Evolutionary conservation across 2,113 vertebrate species (phyloP), one percentile per base, ranked within the genome.

Genomic region (Plecturocebus donacophilus): DNA sequence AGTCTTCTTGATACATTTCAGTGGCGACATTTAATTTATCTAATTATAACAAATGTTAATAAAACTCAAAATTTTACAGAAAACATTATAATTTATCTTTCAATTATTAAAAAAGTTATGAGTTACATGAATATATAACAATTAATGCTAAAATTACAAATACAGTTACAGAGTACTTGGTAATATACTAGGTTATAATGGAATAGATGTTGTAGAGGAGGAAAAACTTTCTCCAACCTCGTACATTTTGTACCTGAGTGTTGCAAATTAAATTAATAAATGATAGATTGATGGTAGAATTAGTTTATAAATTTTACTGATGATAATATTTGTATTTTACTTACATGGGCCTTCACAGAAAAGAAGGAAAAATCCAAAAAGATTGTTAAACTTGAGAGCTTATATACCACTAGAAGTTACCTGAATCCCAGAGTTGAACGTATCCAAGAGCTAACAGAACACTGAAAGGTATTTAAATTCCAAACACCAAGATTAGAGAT

Each of bases 11-110:
- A 80, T 87, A 86, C n/a, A 88, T 96, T 92, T 94, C 81, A 95
- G 88, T 84, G 19, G 21, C 91, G 52, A 54, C n/a, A 84, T 96
- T n/a, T 81, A 97, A 77, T 95, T 96, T 80, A 68, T 85, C 92
- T 91, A 97, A 98, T 96, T 42, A 92, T 52, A 91, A 92, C 86
- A 98, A 98, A 96, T 81, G 87, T 56, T 97, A 47, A 68, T 54
- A 58, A 38, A 25, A 87, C 47, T 97, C 35, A 97, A n/a, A 90
- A 77, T 66, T 93, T 56, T 92, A 87, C 14, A 89, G 88, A 97
- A 97, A 98, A 97, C 88, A 45, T 81, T 96, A 45, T 88, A 98
- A 97, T 98, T 98, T 98, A 79, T 97, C 88, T 94, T 97, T 97
- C 82, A 97, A 52, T 38, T 92, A 90, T 97, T 85, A 66, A 52